A percentile compares a stretch with the other conserved stretches of the same genome.
These are phyloP conservation scores for Trematomus loennbergii DNA, from an alignment of 2,113 vertebrate species.

Conservation along the genomic window DNA sequence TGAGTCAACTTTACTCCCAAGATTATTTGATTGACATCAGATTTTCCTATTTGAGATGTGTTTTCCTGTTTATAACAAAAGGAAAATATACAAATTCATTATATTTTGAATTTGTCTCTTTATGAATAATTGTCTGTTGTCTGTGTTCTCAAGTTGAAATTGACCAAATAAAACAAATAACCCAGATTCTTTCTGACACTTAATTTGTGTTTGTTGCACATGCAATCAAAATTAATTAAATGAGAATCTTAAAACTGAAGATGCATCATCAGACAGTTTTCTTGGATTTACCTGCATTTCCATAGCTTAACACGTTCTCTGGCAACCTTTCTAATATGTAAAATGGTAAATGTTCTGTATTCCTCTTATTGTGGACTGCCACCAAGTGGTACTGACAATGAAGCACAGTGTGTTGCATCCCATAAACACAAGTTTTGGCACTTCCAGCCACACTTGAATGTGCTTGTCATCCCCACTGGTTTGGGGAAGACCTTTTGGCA, in stretches of 20 bases:
- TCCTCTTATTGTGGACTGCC: conserved; percentile 48
- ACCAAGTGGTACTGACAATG: conserved; percentile 68
- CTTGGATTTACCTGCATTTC: not conserved
- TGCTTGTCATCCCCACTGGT: conserved; percentile 8
- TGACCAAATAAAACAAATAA: too few relatives aligned
- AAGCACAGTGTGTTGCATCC: conserved; percentile 29
- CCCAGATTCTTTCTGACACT: not conserved
- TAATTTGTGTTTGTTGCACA: not conserved
- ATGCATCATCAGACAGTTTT: not conserved
- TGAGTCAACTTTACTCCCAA: too few relatives aligned
- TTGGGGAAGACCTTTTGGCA: conserved; percentile 2
- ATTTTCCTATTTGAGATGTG: too few relatives aligned
- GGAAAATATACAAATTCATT: not conserved
- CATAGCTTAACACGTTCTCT: not conserved
- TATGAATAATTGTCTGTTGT: not conserved
- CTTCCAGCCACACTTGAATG: not conserved
- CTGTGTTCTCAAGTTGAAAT: not conserved
- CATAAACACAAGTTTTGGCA: not conserved
- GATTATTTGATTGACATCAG: too few relatives aligned
- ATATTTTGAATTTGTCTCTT: not conserved
- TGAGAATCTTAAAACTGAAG: not conserved
- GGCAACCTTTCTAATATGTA: not conserved
- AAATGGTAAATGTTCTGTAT: not conserved
- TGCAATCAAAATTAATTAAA: not conserved
- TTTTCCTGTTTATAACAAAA: not conserved